Conservation (phyloP, 2,888 invertebrate genomes). For the Hemithea aestivaria region DNA sequence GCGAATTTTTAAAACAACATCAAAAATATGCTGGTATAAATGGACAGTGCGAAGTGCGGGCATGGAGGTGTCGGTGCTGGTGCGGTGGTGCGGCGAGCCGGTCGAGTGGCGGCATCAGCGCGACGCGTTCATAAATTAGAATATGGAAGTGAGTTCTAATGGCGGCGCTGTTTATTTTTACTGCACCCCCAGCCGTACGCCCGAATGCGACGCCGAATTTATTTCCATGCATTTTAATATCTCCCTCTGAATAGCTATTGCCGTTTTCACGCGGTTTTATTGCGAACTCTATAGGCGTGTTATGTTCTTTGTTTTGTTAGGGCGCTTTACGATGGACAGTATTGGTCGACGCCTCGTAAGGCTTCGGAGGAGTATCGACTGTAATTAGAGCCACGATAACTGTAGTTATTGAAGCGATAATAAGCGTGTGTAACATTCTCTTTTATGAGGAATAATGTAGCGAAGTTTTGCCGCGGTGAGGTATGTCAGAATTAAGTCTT, state of each 20-base stretch:
- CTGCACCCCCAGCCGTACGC: slow-evolving; percentile 76
- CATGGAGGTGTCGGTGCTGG: too few species aligned
- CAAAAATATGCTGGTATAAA: slow-evolving; percentile 62
- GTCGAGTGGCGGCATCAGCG: slow-evolving; percentile 31
- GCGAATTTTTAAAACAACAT: slow-evolving; percentile 68
- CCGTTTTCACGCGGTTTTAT: slow-evolving; percentile 77
- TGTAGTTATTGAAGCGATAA: slow-evolving; percentile 48
- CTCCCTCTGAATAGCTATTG: slow-evolving; percentile 78
- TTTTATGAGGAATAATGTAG: slow-evolving; percentile 54
- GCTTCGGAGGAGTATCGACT: slow-evolving; percentile 47
- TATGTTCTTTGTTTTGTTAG: slow-evolving; percentile 63
- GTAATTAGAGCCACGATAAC: slow-evolving; percentile 38
- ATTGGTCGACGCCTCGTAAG: slow-evolving; percentile 62
- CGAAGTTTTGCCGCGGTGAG: slow-evolving; percentile 42
- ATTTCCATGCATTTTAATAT: slow-evolving; percentile 80
- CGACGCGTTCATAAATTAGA: slow-evolving; percentile 78
- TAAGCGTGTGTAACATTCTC: slow-evolving; percentile 52
- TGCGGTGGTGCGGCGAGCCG: slow-evolving; percentile 32
- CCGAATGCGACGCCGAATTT: slow-evolving; percentile 81
- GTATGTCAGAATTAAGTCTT: slow-evolving; percentile 72
- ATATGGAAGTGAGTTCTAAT: slow-evolving; percentile 81
- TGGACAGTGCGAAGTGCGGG: slow-evolving; percentile 58
- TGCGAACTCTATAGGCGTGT: slow-evolving; percentile 61
- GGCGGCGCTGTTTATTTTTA: slow-evolving; percentile 80
- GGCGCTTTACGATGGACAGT: slow-evolving; percentile 65